phyloP scores from a whole-genome alignment of 2,888 invertebrate species.

The Hydriomena furcata region DNA sequence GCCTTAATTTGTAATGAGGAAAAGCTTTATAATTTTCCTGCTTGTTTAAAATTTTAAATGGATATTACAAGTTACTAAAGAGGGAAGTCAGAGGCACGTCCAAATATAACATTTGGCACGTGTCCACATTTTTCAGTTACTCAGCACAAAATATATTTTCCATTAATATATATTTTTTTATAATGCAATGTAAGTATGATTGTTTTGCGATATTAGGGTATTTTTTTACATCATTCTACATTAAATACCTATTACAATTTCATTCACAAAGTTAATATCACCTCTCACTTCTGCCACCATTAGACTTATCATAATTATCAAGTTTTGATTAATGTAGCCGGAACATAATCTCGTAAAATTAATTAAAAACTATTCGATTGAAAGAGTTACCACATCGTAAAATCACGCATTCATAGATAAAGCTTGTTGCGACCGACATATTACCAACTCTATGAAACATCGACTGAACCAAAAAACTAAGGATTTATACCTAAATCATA shows the following conservation, averaged over 20 bases:
- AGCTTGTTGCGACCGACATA: conserved; percentile 1
- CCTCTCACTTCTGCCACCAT: conserved; percentile 32
- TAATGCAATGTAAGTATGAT: no score
- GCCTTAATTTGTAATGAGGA: conserved; percentile 42
- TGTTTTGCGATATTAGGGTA: no score
- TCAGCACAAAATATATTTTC: no score
- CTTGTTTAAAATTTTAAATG: conserved; percentile 8
- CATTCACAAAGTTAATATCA: conserved; percentile 38
- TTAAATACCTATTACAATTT: conserved; percentile 3
- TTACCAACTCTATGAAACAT: no score
- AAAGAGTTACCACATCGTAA: conserved; percentile 71
- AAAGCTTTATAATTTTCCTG: conserved; percentile 30
- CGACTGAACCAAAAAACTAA: no score
- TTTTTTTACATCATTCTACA: no score
- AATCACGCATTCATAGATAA: conserved; percentile 17
- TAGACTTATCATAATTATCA: conserved; percentile 44
- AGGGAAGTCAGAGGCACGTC: no score
- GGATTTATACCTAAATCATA: no score
- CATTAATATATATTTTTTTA: no score
- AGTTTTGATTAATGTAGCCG: conserved; percentile 50
- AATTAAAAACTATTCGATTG: conserved; percentile 75
- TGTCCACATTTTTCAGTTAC: no score
- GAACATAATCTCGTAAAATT: conserved; percentile 72
- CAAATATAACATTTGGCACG: no score
- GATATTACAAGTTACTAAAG: no score